Evolutionary conservation across 2,113 vertebrate species (phyloP), one percentile per base, ranked within the genome.

Genomic region (Orientallactaga bullata): DNA sequence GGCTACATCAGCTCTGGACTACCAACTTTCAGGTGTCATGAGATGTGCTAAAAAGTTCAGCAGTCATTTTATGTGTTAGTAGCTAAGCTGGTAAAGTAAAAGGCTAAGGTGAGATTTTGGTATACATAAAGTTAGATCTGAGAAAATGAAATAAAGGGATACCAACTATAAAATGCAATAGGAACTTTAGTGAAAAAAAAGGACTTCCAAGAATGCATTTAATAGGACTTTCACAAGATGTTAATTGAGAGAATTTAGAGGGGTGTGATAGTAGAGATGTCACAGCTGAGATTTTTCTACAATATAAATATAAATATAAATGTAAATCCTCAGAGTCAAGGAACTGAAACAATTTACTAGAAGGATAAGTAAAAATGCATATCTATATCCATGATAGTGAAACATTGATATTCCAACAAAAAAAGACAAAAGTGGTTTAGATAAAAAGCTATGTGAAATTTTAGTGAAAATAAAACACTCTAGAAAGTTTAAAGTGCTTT

Each of bases 401-500:
- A 60, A 86, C 2, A 82, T 26, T 5, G 72, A 39, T 60, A 51
- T 60, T 18, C 9, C 28, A 66, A 93, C 72, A 39, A 30, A 77
- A 81, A 94, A 68, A 32, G 55, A 58, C n/a, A 80, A 79, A 72
- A 23, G 11, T 39, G 90, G 9, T 17, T 23, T 24, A 71, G 42
- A 66, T 47, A 73, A 81, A 91, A 77, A 58, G 1, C 32, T 88
- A 21, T 24, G 17, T 39, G 18, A 47, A 88, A n/a, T 65, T 92
- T 55, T 51, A 66, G 60, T 72, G 39, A 17, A 32, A 83, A 82
- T 58, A 82, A 18, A 65, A 71, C 24, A 37, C 9, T 60, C 24
- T 77, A 71, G 20, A 78, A 78, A 78, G 60, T 78, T 32, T 83
- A 88, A 84, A 92, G 79, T 55, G 13, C n/a, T 51, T 90, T 65